A percentile compares a stretch with the other conserved stretches of the same genome.
These are phyloP conservation scores for Epizoanthus fatuus DNA, from an alignment of 92 coral and sea anemone species.

Conservation along the genomic window DNA sequence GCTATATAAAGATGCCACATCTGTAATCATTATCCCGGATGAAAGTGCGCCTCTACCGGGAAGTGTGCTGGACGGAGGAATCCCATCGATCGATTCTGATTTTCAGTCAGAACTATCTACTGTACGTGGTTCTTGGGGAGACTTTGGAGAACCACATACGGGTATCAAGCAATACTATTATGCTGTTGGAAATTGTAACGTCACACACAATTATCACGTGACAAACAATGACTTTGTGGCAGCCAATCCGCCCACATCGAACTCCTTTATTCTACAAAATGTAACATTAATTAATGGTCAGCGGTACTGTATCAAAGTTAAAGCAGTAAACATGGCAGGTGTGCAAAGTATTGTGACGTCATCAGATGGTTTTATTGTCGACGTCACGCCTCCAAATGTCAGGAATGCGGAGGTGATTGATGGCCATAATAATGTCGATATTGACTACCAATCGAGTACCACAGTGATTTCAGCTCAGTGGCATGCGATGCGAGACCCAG, in stretches of 20 bases:
- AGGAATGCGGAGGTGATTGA: slow-evolving; percentile 87
- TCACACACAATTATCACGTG: slow-evolving; percentile 90
- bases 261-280: slow-evolving; percentile 68
- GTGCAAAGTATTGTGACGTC: slow-evolving; percentile 81
- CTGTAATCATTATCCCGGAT: slow-evolving; percentile 86
- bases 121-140: slow-evolving; percentile 89
- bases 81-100: slow-evolving; percentile 63
- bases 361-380: slow-evolving; percentile 90
- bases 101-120: slow-evolving; percentile 79
- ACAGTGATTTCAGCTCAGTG: slow-evolving; percentile 85
- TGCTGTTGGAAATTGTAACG: slow-evolving; percentile 92
- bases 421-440: slow-evolving; percentile 82
- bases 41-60: slow-evolving; percentile 83
- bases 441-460: slow-evolving; percentile 84
- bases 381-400: slow-evolving; percentile 84
- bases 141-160: slow-evolving; percentile 81
- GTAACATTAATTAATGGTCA: slow-evolving; percentile 91
- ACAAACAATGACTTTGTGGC: slow-evolving; percentile 82
- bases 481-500: slow-evolving; percentile 88
- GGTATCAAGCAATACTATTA: slow-evolving; percentile 86
- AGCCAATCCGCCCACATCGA: slow-evolving; percentile 77
- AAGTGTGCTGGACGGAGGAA: slow-evolving; percentile 83
- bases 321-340: slow-evolving; percentile 93
- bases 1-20: slow-evolving; percentile 79
- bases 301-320: slow-evolving; percentile 90